Base-by-base conservation (phyloP, 2,888 invertebrate genomes). In the Drosophila birchii region DNA sequence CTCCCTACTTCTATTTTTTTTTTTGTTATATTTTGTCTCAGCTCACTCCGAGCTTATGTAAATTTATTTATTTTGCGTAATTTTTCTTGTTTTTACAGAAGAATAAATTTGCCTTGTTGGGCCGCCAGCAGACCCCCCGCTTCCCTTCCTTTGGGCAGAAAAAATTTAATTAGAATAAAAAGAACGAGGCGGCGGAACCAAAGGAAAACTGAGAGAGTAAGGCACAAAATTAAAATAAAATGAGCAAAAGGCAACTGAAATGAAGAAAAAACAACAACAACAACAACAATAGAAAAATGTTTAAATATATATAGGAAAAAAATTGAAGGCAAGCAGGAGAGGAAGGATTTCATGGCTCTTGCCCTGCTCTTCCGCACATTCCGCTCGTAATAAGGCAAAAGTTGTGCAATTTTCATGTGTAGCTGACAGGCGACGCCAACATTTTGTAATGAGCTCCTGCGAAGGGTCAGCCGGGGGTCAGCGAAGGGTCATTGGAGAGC, bases 41-140 rank as follows among this genome's bases (percentile, higher is more conserved):
- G 43, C 73, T 68, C 66, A 54, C 53, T 64, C 49, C 59, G 64
- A 83, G 88, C 90, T 89, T 90, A 90, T 89, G 89, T 89, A 86
- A 89, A 89, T 89, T 90, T 89, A 89, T 89, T 89, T 89, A 89
- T 89, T 90, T 90, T 80, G 81, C 81, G 90, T 88, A 89, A 89
- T 89, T 90, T 89, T 89, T 89, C 89, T 89, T 90, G 87, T 89
- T 89, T 86, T 86, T 75, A 78, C 81, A 79, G 78, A 87, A 83
- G 81, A 81, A 86, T 78, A 84, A 87, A 81, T 86, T 81, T 78
- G 78, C 78, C 78, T 85, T 79, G 79, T 81, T 82, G 66, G 67
- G 56, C 66, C 67, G 60, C 55, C 74, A 64, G 49, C 32, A 36
- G 23, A n/a, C 18, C 9, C 11, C 44, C 29, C 44, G 12, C 49